Evolutionary conservation across 1,140 invertebrate genomes (phyloP).

Genomic region (Neelides sp.): DNA sequence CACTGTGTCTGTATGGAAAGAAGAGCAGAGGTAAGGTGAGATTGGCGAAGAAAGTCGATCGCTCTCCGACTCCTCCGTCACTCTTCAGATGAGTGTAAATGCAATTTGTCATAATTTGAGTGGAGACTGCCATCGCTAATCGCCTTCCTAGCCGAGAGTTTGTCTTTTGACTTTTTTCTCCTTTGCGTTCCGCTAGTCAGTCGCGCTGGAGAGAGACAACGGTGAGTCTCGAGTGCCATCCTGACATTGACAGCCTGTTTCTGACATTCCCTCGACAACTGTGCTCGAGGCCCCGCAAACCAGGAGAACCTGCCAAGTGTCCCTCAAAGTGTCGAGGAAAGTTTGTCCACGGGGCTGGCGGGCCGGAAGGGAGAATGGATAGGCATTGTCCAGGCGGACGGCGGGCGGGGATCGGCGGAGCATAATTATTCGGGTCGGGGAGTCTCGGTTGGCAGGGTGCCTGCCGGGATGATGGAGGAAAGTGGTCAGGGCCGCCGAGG

Average conservation of each 20-base stretch:
- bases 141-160: conserved; percentile 24
- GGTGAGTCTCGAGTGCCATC: conserved; percentile 15
- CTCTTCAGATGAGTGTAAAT: conserved; percentile 19
- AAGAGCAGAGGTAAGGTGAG: no score
- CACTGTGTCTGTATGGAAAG: no score
- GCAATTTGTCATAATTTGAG: conserved; percentile 31
- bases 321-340: conserved; percentile 13
- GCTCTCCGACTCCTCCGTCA: not conserved
- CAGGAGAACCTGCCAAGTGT: conserved; percentile 22
- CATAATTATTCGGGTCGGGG: no score
- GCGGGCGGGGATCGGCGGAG: no score
- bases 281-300: conserved; percentile 10
- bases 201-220: conserved; percentile 3
- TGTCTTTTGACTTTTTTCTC: conserved; percentile 25
- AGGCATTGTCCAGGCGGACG: no score
- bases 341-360: conserved; percentile 6
- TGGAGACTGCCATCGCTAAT: conserved; percentile 29
- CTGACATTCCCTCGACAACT: conserved; percentile 26
- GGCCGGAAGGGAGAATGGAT: not conserved
- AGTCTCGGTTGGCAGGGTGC: no score
- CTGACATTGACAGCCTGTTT: conserved; percentile 27
- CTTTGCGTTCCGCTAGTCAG: conserved; percentile 27
- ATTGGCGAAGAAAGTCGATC: conserved; percentile 23
- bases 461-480: no score
- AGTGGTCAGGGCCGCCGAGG: no score